phyloP scores from a whole-genome alignment of 2,888 invertebrate species.

The Trachelus tabidus region DNA sequence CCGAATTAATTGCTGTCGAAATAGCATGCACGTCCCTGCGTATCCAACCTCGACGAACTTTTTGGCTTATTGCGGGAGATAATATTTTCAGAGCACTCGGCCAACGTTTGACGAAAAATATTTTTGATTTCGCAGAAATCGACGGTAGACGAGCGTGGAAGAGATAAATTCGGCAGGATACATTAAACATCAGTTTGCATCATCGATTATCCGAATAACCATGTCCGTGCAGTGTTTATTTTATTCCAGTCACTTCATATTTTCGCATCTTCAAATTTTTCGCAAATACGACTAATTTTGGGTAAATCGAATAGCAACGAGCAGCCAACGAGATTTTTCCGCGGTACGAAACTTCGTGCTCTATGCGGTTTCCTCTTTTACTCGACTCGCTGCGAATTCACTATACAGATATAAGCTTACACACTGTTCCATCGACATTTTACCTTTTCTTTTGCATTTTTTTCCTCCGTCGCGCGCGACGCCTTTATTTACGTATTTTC shows the following conservation, averaged over 20 bases:
- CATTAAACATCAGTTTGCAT: neutral
- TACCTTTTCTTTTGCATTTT: neutral
- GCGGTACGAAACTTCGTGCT: neutral
- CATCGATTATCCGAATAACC: neutral
- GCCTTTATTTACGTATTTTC: constrained; percentile 34
- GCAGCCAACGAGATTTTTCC: neutral
- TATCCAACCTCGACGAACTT: neutral
- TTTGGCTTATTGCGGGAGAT: neutral
- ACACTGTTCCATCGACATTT: neutral
- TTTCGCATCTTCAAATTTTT: neutral
- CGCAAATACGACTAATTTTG: neutral
- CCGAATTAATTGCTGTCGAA: neutral
- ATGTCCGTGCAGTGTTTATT: neutral
- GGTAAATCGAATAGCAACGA: neutral
- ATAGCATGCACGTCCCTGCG: neutral
- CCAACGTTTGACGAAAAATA: neutral
- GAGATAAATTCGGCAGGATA: neutral
- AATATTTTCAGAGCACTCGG: neutral
- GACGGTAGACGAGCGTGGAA: neutral
- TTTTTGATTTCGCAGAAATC: neutral
- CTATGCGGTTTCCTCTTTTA: neutral
- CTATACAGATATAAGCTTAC: neutral
- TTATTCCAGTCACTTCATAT: neutral
- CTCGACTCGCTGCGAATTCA: neutral
- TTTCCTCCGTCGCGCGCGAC: neutral